Evolutionary conservation across 1,140 invertebrate genomes (phyloP), one percentile per base, ranked within the genome.

Genomic region (Neuroterus valhalla): DNA sequence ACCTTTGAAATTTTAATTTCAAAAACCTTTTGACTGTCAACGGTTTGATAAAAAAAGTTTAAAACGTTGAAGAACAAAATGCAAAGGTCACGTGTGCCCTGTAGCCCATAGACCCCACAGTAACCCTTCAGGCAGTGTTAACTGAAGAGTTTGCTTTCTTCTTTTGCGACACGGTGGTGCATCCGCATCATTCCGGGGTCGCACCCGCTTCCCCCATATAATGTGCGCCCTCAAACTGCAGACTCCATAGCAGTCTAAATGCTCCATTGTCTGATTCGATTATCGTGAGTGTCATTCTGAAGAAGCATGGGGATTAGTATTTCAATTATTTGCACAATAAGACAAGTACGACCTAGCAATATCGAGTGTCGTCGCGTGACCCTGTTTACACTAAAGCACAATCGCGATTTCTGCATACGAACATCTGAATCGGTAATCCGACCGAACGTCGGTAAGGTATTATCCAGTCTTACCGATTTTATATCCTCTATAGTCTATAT

Each of bases 291-390:
- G 86, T 86, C 87, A 86, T 82, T 83, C 81, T 72, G 73, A 72
- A 76, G 68, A 66, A 8, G 45, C 76, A 79, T 77, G 74, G 78
- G 85, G 89, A 89, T 89, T 90, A 89, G 83, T 84, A 85, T 90
- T 89, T 89, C 88, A 89, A 88, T 89, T 89, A 89, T 89, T 89
- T 89, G 83, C 75, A 85, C 85, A 87, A 87, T 83, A 77, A 83
- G 83, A 80, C 72, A 77, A 75, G 71, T 21, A 77, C 66, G 70
- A 73, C 68, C 26, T 19, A 74, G 78, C 78, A 85, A 84, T 82
- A 85, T 89, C 83, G 84, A 89, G 85, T 89, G 84, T 50, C 70
- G 83, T 77, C 89, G 80, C 88, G 88, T 89, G 88, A 43, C 82
- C 43, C 48, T 89, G 81, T 90, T 89, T 88, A 85, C 82, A 79